Percentiles rank a stretch among this genome's conserved stretches.
Conservation (phyloP, 2,113 vertebrate species). For the Tiliqua scincoides region DNA sequence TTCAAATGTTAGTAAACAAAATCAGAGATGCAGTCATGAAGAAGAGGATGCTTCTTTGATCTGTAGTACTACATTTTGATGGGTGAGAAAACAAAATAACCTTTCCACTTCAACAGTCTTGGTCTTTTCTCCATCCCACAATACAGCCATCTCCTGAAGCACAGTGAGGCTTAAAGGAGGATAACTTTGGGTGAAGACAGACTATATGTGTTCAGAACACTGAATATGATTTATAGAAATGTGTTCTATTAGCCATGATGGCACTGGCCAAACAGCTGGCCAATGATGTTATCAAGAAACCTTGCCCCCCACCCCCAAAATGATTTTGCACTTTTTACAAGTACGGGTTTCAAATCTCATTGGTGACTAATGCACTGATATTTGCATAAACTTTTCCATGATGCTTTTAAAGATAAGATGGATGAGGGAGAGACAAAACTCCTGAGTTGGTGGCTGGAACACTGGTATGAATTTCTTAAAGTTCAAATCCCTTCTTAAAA, state of each 20-base stretch:
- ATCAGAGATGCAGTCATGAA: no score
- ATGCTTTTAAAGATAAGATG: no score
- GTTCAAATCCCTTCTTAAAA: no score
- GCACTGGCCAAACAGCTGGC: no score
- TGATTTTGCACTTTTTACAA: neutral
- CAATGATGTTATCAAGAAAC: neutral
- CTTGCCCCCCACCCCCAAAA: neutral
- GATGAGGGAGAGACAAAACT: no score
- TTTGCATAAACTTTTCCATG: no score
- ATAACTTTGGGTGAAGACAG: neutral
- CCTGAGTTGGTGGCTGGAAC: no score
- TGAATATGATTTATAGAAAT: no score
- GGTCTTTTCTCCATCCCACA: neutral
- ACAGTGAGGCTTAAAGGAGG: neutral
- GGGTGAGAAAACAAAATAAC: neutral
- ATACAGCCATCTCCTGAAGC: neutral
- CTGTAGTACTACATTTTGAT: neutral
- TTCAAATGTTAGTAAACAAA: neutral
- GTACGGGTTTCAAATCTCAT: no score
- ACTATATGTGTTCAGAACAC: neutral
- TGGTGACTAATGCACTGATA: no score
- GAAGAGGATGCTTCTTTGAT: neutral
- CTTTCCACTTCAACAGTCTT: neutral
- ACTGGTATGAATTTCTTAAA: no score
- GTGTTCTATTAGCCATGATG: no score